Percentiles rank a stretch among this genome's conserved stretches.
Evolutionary conservation across 23 tunicate genomes (phyloP).

Genomic region (Halocynthia roretzi): DNA sequence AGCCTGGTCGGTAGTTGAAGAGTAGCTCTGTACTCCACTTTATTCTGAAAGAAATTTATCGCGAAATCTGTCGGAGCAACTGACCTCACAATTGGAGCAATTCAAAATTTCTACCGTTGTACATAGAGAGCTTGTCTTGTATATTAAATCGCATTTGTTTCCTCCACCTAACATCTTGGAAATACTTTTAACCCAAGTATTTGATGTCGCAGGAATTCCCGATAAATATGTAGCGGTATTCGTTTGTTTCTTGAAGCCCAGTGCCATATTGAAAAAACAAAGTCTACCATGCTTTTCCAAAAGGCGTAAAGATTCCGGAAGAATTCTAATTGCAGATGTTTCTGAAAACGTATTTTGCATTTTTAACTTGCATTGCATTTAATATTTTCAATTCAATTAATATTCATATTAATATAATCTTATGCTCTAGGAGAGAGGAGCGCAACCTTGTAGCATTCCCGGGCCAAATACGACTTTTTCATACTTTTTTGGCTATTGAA

Average conservation of each 20-base stretch:
- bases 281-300: background rate
- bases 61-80: background rate
- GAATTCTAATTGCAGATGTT: conserved; percentile 3
- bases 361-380: no score
- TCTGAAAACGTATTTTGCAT: background rate
- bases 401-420: no score
- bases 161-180: background rate
- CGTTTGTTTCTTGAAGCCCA: conserved; percentile 5
- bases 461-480: no score
- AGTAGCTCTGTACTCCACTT: no score
- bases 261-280: background rate
- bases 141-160: background rate
- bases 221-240: background rate
- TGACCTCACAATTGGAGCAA: conserved; percentile 19
- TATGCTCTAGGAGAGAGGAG: no score
- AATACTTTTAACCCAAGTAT: background rate
- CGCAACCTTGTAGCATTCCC: no score
- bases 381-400: no score
- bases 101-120: conserved; percentile 8
- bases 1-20: no score
- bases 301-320: conserved; percentile 2
- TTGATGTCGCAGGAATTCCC: background rate
- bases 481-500: no score
- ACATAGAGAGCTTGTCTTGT: background rate
- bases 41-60: no score